A percentile compares a stretch with the other conserved stretches of the same genome.
Evolutionary conservation across 1,140 invertebrate genomes (phyloP).

Genomic region (Lepidurus packardi): DNA sequence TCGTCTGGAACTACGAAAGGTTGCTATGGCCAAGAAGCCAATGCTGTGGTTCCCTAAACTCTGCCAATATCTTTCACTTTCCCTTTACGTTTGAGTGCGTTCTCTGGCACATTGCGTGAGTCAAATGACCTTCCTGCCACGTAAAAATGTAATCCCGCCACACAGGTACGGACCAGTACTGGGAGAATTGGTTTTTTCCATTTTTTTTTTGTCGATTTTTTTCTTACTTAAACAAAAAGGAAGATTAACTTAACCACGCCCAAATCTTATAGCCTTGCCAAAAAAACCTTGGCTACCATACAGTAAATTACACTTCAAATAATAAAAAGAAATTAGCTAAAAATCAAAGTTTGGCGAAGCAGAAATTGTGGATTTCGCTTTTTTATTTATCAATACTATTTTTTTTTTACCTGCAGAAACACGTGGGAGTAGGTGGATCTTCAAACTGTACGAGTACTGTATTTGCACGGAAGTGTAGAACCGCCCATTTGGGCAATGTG

Average conservation of each 20-base stretch:
- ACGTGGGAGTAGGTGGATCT: slow-evolving; percentile 4
- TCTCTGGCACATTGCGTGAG: background rate
- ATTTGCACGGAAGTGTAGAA: background rate
- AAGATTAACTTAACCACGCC: background rate
- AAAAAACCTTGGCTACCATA: background rate
- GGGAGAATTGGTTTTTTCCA: background rate
- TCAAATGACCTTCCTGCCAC: slow-evolving; percentile 9
- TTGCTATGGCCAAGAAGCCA: background rate
- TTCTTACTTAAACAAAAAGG: background rate
- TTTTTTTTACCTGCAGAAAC: slow-evolving; percentile 19
- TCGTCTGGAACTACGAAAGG: background rate
- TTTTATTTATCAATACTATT: background rate
- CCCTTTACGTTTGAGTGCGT: background rate
- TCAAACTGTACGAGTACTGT: background rate
- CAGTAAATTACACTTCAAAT: too few species aligned
- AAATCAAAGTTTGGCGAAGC: background rate
- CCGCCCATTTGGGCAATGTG: slow-evolving; percentile 6
- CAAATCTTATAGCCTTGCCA: slow-evolving; percentile 7
- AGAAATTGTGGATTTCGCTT: background rate
- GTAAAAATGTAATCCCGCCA: background rate
- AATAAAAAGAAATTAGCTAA: too few species aligned
- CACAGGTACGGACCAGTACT: slow-evolving; percentile 15
- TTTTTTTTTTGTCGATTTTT: background rate
- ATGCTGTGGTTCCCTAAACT: background rate
- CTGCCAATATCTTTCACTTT: slow-evolving; percentile 7